Evolutionary conservation across 1,140 invertebrate genomes (phyloP).

Genomic region (Diuraphis noxia): DNA sequence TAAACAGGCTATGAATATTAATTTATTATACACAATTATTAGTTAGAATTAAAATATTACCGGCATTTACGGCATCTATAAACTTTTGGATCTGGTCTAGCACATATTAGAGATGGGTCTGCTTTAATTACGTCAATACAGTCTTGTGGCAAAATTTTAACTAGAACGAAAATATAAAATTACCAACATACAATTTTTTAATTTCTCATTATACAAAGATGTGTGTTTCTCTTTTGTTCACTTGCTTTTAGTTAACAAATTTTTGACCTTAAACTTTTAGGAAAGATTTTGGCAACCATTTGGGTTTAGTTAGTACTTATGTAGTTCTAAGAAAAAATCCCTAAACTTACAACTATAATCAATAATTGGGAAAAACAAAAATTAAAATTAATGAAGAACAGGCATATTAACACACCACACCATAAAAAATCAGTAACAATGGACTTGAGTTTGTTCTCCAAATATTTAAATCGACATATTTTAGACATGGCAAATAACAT

Average conservation of each 20-base stretch:
- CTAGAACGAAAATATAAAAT: conserved; percentile 61
- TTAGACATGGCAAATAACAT: too few relatives aligned
- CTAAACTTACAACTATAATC: too few relatives aligned
- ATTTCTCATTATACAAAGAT: background rate
- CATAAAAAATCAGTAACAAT: too few relatives aligned
- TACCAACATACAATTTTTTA: background rate
- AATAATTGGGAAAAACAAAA: too few relatives aligned
- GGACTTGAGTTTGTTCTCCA: too few relatives aligned
- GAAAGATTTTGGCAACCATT: background rate
- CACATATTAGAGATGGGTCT: conserved; percentile 75
- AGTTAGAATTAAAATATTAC: conserved; percentile 54
- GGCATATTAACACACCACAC: too few relatives aligned
- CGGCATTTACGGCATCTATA: conserved; percentile 80
- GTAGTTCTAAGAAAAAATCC: too few relatives aligned
- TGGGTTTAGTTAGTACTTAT: background rate
- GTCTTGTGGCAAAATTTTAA: conserved; percentile 77
- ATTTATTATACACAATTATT: background rate
- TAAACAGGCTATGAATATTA: background rate
- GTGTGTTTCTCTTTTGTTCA: background rate
- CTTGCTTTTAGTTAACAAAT: background rate
- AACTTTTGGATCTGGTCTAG: conserved; percentile 77
- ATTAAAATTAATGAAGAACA: too few relatives aligned
- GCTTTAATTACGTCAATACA: conserved; percentile 76
- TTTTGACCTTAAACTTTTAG: background rate
- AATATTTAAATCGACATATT: too few relatives aligned